These are phyloP conservation scores for Pasiphila rectangulata DNA, from an alignment of 2,888 invertebrate genomes.

Conservation along the genomic window DNA sequence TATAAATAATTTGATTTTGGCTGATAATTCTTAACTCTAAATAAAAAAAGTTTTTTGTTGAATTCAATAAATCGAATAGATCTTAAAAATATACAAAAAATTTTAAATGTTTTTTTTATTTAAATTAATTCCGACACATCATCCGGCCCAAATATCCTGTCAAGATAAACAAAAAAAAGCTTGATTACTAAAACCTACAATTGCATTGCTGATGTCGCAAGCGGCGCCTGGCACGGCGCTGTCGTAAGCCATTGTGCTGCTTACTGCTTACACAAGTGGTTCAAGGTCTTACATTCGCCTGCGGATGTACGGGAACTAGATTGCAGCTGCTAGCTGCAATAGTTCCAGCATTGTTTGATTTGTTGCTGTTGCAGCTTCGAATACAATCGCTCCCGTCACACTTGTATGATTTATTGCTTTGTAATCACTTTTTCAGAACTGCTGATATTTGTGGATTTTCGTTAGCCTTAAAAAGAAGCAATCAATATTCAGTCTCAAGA, in stretches of 20 bases:
- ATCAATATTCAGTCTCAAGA: no score
- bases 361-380: slow-evolving; percentile 19
- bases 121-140: not conserved
- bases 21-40: no score
- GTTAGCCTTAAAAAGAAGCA: no score
- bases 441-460: no score
- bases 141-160: slow-evolving; percentile 9
- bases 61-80: no score
- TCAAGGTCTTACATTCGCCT: slow-evolving; percentile 78
- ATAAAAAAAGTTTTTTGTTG: no score
- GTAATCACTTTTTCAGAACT: not conserved
- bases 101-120: not conserved
- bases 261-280: slow-evolving; percentile 73
- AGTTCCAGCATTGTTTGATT: slow-evolving; percentile 31
- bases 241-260: slow-evolving; percentile 74
- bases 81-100: no score
- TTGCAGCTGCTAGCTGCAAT: slow-evolving; percentile 37
- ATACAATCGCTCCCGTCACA: slow-evolving; percentile 20
- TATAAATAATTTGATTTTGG: no score
- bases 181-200: slow-evolving; percentile 32
- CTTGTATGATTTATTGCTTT: slow-evolving; percentile 16
- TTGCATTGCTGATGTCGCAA: slow-evolving; percentile 66
- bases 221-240: slow-evolving; percentile 65
- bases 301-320: slow-evolving; percentile 74
- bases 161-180: slow-evolving; percentile 17